Evolutionary conservation across 2,113 vertebrate species (phyloP).

Genomic region (Plecotus auritus): DNA sequence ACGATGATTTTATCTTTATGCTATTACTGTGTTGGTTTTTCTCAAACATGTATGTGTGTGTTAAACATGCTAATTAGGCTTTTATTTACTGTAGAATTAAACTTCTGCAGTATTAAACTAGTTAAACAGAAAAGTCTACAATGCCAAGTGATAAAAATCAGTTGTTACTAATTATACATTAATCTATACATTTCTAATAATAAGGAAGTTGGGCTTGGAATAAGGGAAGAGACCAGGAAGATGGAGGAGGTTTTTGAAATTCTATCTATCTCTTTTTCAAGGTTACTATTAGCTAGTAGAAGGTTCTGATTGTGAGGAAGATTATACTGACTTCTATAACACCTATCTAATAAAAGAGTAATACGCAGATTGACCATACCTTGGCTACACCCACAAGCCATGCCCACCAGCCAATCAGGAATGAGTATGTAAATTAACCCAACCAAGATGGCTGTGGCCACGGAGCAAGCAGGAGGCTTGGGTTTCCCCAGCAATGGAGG

Average conservation of each 20-base stretch:
- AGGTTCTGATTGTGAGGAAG: not conserved
- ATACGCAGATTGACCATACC: too few relatives aligned
- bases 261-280: not conserved
- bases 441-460: too few relatives aligned
- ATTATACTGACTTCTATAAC: not conserved
- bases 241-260: not conserved
- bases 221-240: not conserved
- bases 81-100: not conserved
- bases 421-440: too few relatives aligned
- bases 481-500: too few relatives aligned
- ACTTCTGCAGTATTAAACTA: not conserved
- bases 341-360: too few relatives aligned
- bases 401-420: too few relatives aligned
- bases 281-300: not conserved
- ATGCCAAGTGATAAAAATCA: not conserved
- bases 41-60: not conserved
- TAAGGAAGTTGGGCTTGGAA: not conserved
- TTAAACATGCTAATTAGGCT: not conserved
- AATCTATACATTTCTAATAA: not conserved
- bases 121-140: not conserved
- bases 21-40: not conserved
- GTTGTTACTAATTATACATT: not conserved
- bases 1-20: not conserved
- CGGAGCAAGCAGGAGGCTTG: too few relatives aligned
- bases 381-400: too few relatives aligned